Evolutionary conservation across 2,113 vertebrate genomes (phyloP), one percentile per base, ranked within the genome.

Genomic region (Talpa occidentalis): DNA sequence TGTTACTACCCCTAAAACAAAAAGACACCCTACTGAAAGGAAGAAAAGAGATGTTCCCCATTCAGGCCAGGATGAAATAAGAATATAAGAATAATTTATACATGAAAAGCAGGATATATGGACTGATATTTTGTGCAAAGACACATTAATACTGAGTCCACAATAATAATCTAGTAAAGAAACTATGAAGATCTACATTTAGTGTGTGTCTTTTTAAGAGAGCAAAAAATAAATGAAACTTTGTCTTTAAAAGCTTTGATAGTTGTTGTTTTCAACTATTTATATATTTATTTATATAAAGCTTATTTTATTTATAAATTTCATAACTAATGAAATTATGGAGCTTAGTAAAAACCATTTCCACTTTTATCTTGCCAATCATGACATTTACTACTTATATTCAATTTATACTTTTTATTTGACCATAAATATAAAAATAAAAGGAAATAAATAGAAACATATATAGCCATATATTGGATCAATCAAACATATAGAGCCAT

Each of bases 351-450:
- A 40, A 84, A 86, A 21, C 60, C 30, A 28, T 52, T 80, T 60
- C 26, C 59, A 76, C 44, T n/a, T 54, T 54, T 24, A 5, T 37
- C 12, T 72, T 54, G 70, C 30, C 37, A 47, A 59, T 67, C 1
- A 62, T 22, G 35, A 92, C 5, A 85, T 67, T 56, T 76, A 76
- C 3, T 78, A 32, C 28, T 19, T 40, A 37, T 60, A 40, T 30
- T 52, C 60, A 14, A 86, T 54, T 54, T 54, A 37, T 14, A 69
- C 21, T 79, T 79, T 86, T 87, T 52, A 42, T 40, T 62, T 72
- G 32, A 42, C 21, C 91, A 86, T 28, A 86, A 92, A 84, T 77
- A 56, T 35, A 92, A 90, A 49, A 26, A 44, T 26, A 84, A 52
- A 28, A 21, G 16, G 47, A 69, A 84, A 52, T 69, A 84, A 80